Percentiles rank a stretch among this genome's conserved stretches.
Conservation (phyloP, 1,140 invertebrate species). For the Berghia stephanieae region DNA sequence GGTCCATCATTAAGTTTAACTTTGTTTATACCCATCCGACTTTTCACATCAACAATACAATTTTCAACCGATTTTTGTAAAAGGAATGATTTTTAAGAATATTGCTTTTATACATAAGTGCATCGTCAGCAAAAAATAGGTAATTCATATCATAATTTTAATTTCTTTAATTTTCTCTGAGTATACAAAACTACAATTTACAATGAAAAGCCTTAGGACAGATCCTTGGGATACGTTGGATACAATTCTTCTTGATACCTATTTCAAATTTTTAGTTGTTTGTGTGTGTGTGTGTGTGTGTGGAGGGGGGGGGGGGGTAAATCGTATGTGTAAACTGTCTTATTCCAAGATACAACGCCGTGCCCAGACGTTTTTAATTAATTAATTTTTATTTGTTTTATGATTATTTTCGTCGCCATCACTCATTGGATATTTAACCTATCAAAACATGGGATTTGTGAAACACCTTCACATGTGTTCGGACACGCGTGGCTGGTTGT, state of each 20-base stretch:
- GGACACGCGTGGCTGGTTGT: no score
- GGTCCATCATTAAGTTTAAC: no score
- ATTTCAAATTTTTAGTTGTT: neutral
- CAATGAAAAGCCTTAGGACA: neutral
- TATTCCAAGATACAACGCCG: no score
- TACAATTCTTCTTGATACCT: neutral
- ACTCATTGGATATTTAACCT: neutral
- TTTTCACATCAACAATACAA: no score
- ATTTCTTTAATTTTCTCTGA: neutral
- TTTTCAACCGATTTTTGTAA: no score
- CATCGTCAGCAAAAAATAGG: neutral
- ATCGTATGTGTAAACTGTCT: neutral
- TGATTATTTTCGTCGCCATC: neutral
- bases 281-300: constrained; percentile 9
- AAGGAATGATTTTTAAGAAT: no score
- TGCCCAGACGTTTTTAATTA: neutral
- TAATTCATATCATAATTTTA: neutral
- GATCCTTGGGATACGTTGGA: neutral
- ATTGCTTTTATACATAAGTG: neutral
- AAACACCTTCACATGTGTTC: no score
- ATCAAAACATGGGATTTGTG: no score
- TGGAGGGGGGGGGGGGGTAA: neutral
- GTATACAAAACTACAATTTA: neutral
- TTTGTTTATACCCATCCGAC: no score
- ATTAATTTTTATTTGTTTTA: neutral